Evolutionary conservation across 2,888 invertebrate genomes (phyloP).

Genomic region (Helleia helle): DNA sequence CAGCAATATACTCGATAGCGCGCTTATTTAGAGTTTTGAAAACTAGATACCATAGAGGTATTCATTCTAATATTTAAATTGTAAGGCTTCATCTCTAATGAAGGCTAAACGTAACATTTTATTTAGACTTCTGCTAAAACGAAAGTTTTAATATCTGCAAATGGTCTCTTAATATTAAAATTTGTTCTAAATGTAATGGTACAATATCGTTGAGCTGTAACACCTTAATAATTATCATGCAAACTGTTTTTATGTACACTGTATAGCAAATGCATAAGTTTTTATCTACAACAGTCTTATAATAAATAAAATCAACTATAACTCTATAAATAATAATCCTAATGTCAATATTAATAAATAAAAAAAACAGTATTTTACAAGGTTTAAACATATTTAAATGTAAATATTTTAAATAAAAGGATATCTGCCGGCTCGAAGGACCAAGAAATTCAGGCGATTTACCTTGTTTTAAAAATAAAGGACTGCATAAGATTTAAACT

Average conservation of each 20-base stretch:
- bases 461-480: constrained; percentile 1
- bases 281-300: constrained; percentile 19
- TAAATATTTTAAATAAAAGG: too few relatives aligned
- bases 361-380: too few relatives aligned
- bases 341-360: too few relatives aligned
- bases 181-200: constrained; percentile 48
- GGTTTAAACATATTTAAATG: too few relatives aligned
- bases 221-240: constrained; percentile 57
- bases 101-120: neutral
- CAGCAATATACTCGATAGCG: too few relatives aligned
- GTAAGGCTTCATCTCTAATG: too few relatives aligned
- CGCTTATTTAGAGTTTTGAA: constrained; percentile 1
- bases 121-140: constrained; percentile 10
- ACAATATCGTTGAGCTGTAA: constrained; percentile 65
- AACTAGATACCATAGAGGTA: constrained; percentile 2
- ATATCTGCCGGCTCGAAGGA: too few relatives aligned
- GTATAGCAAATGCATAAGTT: constrained; percentile 29
- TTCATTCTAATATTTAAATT: too few relatives aligned
- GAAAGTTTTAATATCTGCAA: constrained; percentile 12
- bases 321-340: too few relatives aligned
- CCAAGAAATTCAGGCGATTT: too few relatives aligned
- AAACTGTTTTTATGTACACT: constrained; percentile 56
- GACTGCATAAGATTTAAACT: neutral
- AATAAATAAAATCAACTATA: neutral
- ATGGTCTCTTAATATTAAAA: constrained; percentile 41